phyloP scores from a whole-genome alignment of 2,888 invertebrate species.

The Cephus sareptanus region DNA sequence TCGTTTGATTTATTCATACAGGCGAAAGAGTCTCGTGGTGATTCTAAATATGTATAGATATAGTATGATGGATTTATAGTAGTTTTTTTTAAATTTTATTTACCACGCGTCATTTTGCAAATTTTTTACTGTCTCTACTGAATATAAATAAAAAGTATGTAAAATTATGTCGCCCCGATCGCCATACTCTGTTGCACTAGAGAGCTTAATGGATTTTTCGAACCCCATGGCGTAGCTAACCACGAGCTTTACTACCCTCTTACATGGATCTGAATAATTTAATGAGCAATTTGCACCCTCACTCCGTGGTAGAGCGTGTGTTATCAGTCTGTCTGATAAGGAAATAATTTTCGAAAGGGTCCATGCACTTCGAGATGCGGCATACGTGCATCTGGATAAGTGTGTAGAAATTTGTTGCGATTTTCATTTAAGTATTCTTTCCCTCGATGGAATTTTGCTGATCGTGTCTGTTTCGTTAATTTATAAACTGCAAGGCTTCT shows the following conservation, averaged over 20 bases:
- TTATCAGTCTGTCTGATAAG: not conserved
- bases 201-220: not conserved
- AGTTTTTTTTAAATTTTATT: not conserved
- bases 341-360: not conserved
- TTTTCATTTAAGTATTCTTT: not conserved
- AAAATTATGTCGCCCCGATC: not conserved
- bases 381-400: not conserved
- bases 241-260: slow-evolving; percentile 36
- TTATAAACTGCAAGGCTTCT: no score
- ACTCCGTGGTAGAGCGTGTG: not conserved
- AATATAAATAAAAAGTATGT: not conserved
- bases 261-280: slow-evolving; percentile 37
- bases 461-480: no score
- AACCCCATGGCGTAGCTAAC: not conserved
- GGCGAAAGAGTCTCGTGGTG: not conserved
- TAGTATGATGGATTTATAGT: not conserved
- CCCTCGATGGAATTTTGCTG: no score
- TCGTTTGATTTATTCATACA: not conserved
- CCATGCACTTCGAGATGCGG: not conserved
- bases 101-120: not conserved
- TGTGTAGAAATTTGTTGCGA: not conserved
- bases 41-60: not conserved
- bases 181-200: not conserved
- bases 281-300: slow-evolving; percentile 32
- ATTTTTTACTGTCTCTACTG: not conserved